Conservation (phyloP, 2,797 vertebrate genomes). For the Pseudocheirus occidentalis region DNA sequence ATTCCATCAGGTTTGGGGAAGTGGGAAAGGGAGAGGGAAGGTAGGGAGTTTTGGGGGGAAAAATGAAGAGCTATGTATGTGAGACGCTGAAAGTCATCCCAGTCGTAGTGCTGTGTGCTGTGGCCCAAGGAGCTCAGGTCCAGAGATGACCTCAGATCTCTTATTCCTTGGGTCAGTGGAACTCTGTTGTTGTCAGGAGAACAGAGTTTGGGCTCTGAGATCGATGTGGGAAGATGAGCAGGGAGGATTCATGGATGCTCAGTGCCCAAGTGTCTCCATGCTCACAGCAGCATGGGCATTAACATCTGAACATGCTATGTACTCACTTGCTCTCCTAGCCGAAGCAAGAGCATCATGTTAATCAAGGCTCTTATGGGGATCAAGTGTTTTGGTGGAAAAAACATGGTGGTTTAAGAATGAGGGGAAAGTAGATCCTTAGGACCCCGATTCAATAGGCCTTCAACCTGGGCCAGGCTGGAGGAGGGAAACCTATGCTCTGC, state of each 20-base stretch:
- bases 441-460: slow-evolving; percentile 45
- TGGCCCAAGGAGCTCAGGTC: slow-evolving; percentile 59
- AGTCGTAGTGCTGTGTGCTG: slow-evolving; percentile 63
- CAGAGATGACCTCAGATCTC: slow-evolving; percentile 61
- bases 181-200: too few relatives aligned
- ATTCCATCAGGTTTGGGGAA: slow-evolving; percentile 55
- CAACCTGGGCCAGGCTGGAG: slow-evolving; percentile 46
- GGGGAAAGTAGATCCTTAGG: background rate
- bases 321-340: slow-evolving; percentile 40
- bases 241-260: slow-evolving; percentile 25
- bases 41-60: slow-evolving; percentile 16
- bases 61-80: slow-evolving; percentile 46
- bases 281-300: background rate
- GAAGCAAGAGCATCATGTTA: background rate
- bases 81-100: slow-evolving; percentile 59
- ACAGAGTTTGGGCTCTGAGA: background rate
- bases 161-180: slow-evolving; percentile 67
- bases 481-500: slow-evolving; percentile 5
- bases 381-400: slow-evolving; percentile 52
- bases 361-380: background rate
- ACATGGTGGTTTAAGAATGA: slow-evolving; percentile 27
- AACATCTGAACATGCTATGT: background rate
- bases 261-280: slow-evolving; percentile 6
- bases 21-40: background rate
- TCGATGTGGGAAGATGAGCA: slow-evolving; percentile 7